A percentile compares a stretch with the other conserved stretches of the same genome.
Evolutionary conservation across 2,888 invertebrate genomes (phyloP).

Genomic region (Nysson spinosus): DNA sequence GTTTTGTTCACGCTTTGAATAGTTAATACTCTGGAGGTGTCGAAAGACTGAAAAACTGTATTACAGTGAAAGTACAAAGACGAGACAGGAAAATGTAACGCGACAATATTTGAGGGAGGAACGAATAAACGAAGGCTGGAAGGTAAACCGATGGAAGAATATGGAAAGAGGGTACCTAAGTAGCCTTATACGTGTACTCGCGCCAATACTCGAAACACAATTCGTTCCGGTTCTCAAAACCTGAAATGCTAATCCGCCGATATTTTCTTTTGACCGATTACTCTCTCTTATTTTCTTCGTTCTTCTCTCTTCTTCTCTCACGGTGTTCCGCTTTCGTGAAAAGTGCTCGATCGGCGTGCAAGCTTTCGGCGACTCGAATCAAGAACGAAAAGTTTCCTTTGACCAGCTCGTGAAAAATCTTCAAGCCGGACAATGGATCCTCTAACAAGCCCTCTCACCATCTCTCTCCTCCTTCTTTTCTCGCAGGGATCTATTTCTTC

Average conservation of each 20-base stretch:
- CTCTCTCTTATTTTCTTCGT: conserved; percentile 33
- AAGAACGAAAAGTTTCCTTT: conserved; percentile 37
- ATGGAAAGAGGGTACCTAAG: conserved; percentile 19
- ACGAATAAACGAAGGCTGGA: conserved; percentile 20
- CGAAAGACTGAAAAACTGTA: conserved; percentile 12
- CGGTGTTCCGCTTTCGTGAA: conserved; percentile 16
- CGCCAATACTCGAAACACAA: conserved; percentile 62
- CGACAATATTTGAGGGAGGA: too few relatives aligned
- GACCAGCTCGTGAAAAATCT: conserved; percentile 47
- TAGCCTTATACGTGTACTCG: conserved; percentile 32
- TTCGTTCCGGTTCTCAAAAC: conserved; percentile 60
- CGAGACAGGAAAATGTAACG: conserved; percentile 5
- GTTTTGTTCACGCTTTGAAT: too few relatives aligned
- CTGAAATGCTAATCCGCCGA: conserved; percentile 67
- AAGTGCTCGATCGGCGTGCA: conserved; percentile 27
- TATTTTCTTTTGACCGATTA: conserved; percentile 44
- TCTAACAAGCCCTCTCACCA: conserved; percentile 71
- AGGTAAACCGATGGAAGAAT: conserved; percentile 21
- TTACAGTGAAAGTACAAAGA: conserved; percentile 13
- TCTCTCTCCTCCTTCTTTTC: conserved; percentile 1
- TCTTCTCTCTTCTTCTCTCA: not conserved
- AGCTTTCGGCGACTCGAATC: conserved; percentile 35
- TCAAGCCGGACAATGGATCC: conserved; percentile 62
- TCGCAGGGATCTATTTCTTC: not conserved
- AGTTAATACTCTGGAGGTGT: not conserved